Base-by-base conservation (phyloP, 2,113 vertebrate genomes). In the Cyphotilapia sp. region DNA sequence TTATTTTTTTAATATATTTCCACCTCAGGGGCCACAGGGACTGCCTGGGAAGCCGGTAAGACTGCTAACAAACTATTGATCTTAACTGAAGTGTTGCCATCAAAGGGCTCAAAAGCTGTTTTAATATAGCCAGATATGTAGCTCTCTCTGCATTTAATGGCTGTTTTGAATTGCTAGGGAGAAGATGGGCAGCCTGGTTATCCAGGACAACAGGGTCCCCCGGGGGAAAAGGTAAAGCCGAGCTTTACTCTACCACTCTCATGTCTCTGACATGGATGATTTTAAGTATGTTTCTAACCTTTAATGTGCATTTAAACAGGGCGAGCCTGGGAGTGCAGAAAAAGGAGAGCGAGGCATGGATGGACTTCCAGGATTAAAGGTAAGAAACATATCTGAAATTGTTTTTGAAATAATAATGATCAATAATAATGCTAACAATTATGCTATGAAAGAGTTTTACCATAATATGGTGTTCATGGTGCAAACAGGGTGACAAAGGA, bases 41-140 rank as follows among this genome's bases (percentile, higher is more conserved):
- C 92, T 94, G 49, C 96, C 97, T 81, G 98, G 98, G 66, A 96
- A 95, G 90, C 96, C 97, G 96, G 98, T 98, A 93, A 81, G 95
- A 83, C 42, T 10, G 29, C 35, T 45, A 47, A 53, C 27, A 14
- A 1, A 57, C 49, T 14, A 27, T 35, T 38, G 5, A 49, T 24
- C 2, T 59, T 19, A 8, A 57, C 9, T 89, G 10, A 45, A 24
- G 5, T 40, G 9, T 80, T 80, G 63, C 13, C 6, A n/a, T 45
- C 4, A 47, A 74, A 74, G 27, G 27, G 45, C 7, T 78, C 27
- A 78, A 31, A 29, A 78, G 27, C 27, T 78, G 27, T 78, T 49
- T 78, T 51, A 13, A 31, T 51, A 19, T 31, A 49, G 17, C 27
- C 24, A 51, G 7, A n/a, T 6, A 29, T 33, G 27, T 63, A 29